Evolutionary conservation across 2,113 vertebrate species (phyloP).

Genomic region (Cyrtonyx montezumae): DNA sequence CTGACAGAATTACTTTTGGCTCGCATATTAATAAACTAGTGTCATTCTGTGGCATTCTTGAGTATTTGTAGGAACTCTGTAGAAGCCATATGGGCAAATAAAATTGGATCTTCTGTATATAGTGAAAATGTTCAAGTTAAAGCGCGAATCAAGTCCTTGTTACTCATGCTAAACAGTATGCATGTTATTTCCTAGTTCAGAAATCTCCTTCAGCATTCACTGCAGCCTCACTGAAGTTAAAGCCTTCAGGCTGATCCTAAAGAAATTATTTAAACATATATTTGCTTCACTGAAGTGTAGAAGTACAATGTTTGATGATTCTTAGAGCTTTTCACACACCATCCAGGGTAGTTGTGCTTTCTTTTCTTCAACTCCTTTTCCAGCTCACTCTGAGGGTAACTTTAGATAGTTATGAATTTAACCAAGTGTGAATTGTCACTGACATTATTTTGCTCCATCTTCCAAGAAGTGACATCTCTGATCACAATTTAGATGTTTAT

Average conservation of each 20-base stretch:
- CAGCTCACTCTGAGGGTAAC: not conserved
- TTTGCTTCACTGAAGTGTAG: not conserved
- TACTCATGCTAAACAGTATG: not conserved
- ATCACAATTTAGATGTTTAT: not conserved
- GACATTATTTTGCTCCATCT: not conserved
- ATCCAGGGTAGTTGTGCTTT: not conserved
- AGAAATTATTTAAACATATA: not conserved
- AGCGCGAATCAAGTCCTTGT: not conserved
- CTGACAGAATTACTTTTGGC: constrained; percentile 22
- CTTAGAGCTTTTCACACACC: not conserved
- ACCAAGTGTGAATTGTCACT: not conserved
- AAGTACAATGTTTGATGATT: not conserved
- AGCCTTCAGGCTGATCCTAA: not conserved
- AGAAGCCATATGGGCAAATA: not conserved
- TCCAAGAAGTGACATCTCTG: not conserved
- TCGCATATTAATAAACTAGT: constrained; percentile 24
- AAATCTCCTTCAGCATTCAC: not conserved
- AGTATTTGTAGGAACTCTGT: constrained; percentile 31
- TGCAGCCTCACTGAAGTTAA: not conserved
- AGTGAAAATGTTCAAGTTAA: not conserved
- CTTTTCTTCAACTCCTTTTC: not conserved
- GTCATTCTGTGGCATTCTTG: not conserved
- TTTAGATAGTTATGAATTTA: not conserved
- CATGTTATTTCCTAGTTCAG: not conserved
- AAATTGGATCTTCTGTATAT: constrained; percentile 10